Conservation (phyloP, 2,888 invertebrate genomes). For the Lasioglossum villosulum region DNA sequence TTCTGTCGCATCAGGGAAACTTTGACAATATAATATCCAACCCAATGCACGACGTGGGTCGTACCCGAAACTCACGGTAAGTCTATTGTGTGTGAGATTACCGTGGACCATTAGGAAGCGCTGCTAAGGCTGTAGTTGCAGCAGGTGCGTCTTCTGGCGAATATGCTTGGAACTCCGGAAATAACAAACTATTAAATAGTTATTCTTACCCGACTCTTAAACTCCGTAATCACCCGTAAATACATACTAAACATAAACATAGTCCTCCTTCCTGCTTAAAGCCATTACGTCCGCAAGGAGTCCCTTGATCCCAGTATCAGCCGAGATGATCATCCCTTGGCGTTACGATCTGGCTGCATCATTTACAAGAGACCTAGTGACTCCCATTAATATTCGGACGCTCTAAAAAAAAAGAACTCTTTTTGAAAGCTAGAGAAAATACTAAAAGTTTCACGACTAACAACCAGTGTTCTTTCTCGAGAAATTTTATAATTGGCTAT, state of each 20-base stretch:
- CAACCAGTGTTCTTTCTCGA: too few relatives aligned
- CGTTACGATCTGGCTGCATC: not conserved
- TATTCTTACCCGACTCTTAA: not conserved
- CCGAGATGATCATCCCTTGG: not conserved
- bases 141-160: not conserved
- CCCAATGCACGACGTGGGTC: not conserved
- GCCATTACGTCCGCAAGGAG: not conserved
- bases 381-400: too few relatives aligned
- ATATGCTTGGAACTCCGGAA: not conserved
- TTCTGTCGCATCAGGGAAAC: conserved; percentile 6
- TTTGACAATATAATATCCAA: conserved; percentile 1
- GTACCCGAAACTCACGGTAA: conserved; percentile 4
- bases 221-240: not conserved
- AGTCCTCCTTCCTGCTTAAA: not conserved
- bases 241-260: not conserved
- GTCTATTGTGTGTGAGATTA: conserved; percentile 11
- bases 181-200: not conserved
- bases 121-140: not conserved
- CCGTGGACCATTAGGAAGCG: conserved; percentile 3
- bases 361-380: too few relatives aligned
- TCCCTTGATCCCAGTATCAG: not conserved
- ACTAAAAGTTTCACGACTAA: too few relatives aligned
- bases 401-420: too few relatives aligned
- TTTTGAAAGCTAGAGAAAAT: too few relatives aligned
- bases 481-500: too few relatives aligned